Conservation (phyloP, 2,113 vertebrate species). For the Rynchops niger region DNA sequence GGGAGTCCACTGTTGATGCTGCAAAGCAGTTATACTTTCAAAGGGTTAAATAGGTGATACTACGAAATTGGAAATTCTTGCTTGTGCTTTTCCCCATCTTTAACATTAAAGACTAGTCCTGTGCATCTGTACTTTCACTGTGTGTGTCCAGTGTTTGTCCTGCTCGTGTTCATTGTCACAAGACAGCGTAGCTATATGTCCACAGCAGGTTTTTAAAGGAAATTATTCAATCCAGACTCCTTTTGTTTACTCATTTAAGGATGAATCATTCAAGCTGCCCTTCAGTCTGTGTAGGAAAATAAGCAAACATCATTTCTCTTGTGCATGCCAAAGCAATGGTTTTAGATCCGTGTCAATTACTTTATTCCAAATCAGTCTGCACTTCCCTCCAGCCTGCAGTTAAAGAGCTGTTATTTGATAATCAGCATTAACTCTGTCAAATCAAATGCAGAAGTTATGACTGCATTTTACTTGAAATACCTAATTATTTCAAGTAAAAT, state of each 20-base stretch:
- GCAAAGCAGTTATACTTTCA: not conserved
- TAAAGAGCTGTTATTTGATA: not conserved
- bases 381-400: not conserved
- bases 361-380: not conserved
- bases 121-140: not conserved
- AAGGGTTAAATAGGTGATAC: not conserved
- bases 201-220: not conserved
- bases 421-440: not conserved
- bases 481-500: fast-evolving
- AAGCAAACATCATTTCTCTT: not conserved
- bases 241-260: not conserved
- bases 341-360: not conserved
- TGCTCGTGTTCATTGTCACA: not conserved
- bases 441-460: not conserved
- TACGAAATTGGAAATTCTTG: not conserved
- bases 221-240: not conserved
- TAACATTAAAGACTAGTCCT: not conserved
- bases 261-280: not conserved
- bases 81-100: not conserved
- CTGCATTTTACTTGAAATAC: too few species aligned
- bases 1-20: not conserved
- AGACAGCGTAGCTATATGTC: not conserved
- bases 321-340: fast-evolving
- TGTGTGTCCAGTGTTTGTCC: fast-evolving
- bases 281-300: not conserved